phyloP scores from a whole-genome alignment of 2,797 vertebrate species.

The Lophotriccus pileatus region DNA sequence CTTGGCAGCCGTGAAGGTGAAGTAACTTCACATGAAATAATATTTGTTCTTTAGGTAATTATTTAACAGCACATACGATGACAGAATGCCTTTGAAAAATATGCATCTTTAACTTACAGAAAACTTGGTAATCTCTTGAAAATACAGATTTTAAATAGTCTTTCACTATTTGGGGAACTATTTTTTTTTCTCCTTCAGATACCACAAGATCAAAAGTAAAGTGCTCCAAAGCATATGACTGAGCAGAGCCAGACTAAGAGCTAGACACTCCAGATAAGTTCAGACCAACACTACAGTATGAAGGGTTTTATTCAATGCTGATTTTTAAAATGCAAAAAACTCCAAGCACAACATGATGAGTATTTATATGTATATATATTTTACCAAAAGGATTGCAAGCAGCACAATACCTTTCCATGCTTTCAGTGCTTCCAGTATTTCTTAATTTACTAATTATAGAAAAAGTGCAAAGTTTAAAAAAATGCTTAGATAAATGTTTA shows the following conservation, averaged over 20 bases:
- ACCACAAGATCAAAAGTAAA: neutral
- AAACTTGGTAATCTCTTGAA: neutral
- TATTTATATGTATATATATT: neutral
- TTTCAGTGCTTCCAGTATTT: neutral
- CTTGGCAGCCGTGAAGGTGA: conserved; percentile 31
- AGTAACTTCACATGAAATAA: conserved; percentile 19
- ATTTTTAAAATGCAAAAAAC: neutral
- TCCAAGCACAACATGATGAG: neutral
- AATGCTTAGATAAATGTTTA: neutral
- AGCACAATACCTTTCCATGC: neutral
- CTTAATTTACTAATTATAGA: neutral
- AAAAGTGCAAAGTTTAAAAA: neutral
- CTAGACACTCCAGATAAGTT: neutral
- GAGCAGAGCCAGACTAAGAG: neutral
- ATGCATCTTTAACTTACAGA: neutral
- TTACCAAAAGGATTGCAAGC: neutral
- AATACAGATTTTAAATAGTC: neutral
- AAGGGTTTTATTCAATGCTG: neutral
- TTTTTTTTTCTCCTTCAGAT: neutral
- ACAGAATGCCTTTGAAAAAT: neutral
- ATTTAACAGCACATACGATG: conserved; percentile 25
- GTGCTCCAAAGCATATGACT: neutral
- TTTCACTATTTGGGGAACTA: neutral
- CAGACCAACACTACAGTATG: neutral
- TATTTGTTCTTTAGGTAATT: conserved; percentile 52